Base-by-base conservation (phyloP, 2,797 vertebrate species). In the Cheirogaleus major region DNA sequence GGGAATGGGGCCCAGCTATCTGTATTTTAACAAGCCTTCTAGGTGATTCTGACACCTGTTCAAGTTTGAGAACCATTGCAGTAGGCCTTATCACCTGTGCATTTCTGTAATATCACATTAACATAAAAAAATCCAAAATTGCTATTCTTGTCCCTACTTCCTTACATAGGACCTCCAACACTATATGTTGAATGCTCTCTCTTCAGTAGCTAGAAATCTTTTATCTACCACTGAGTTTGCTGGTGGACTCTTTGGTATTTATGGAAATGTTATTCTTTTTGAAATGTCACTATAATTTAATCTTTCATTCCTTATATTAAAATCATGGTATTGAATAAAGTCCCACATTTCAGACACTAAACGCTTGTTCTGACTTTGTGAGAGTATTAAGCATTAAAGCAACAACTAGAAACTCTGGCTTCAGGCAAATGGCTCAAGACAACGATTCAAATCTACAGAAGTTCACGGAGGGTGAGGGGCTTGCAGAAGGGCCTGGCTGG, bases 91-190 rank as follows among this genome's bases (percentile, higher is more conserved):
- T 7, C 11, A 35, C 22, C 30, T 59, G 5, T 0, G 1, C 12
- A 30, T 65, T 55, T 35, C 25, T 17, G 23, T 25, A 73, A 25
- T 3, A n/a, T 52, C 32, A 10, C 6, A 10, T 45, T 61, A 57
- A 86, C 11, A 48, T 32, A 32, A 55, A 35, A 88, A 52, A 27
- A 14, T 35, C 45, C 22, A 2, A 8, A 81, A 20, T 7, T 23
- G 45, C 69, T 41, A 7, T 3, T 70, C 35, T 48, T 10, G 27
- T 70, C 12, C 18, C 25, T 32, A 7, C 61, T 11, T 32, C 1
- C 30, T 80, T 13, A 4, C 0, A 0, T 3, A 41, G 55, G 5
- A 43, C n/a, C 1, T 52, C 23, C 5, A n/a, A 11, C 18, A 30
- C 25, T 30, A 22, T 12, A 4, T 2, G 1, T 13, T 23, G 50